These are phyloP conservation scores for Rhynchophorus ferrugineus DNA, from an alignment of 1,140 invertebrate species.

Conservation along the genomic window DNA sequence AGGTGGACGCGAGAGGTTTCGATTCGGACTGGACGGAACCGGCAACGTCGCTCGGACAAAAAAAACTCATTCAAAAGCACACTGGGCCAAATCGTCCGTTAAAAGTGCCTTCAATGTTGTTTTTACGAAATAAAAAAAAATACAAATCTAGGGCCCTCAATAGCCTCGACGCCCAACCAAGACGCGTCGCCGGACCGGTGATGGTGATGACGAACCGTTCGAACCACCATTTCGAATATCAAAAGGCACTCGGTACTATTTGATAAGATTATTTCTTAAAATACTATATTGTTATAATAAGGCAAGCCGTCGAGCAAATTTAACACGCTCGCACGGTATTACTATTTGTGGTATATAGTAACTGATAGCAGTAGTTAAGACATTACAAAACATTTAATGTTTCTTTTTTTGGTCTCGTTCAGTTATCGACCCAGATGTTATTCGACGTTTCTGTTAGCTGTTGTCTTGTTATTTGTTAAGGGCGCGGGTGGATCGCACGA, in stretches of 20 bases:
- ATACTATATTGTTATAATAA: conserved; percentile 42
- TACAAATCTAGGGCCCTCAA: conserved; percentile 71
- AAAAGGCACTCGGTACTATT: conserved; percentile 38
- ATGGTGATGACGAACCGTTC: conserved; percentile 43
- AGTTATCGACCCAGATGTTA: conserved; percentile 35
- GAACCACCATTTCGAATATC: no score
- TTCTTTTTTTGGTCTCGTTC: conserved; percentile 42
- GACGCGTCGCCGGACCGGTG: conserved; percentile 48
- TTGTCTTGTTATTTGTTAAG: conserved; percentile 40
- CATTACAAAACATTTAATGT: no score
- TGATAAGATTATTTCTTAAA: conserved; percentile 44
- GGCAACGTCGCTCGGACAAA: conserved; percentile 26
- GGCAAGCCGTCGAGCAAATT: conserved; percentile 34
- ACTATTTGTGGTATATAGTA: conserved; percentile 45
- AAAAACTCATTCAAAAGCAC: conserved; percentile 48
- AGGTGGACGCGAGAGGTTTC: no score
- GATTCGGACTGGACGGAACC: background rate
- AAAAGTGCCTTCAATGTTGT: conserved; percentile 79
- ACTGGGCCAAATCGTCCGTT: conserved; percentile 81
- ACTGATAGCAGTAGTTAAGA: conserved; percentile 42
- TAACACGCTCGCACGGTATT: conserved; percentile 29
- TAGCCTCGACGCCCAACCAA: conserved; percentile 64
- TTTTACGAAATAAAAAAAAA: conserved; percentile 70
- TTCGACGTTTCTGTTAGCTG: conserved; percentile 38
- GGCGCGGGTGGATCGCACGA: conserved; percentile 13